Evolutionary conservation across 2,888 invertebrate species (phyloP).

Genomic region (Caenorhabditis doughertyi): DNA sequence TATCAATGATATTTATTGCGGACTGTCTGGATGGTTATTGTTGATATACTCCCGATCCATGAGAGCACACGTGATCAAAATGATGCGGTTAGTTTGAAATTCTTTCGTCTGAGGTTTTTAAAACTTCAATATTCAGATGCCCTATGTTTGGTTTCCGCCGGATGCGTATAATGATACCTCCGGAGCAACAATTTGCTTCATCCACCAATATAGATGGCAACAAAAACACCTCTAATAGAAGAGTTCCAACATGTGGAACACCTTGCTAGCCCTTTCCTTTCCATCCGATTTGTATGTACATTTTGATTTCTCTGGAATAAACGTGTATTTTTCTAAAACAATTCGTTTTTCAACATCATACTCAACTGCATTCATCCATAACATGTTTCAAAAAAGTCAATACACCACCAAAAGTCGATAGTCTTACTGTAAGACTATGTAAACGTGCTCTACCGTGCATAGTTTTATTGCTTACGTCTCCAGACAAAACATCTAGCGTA

Average conservation of each 20-base stretch:
- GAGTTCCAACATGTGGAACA: conserved; percentile 55
- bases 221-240: conserved; percentile 51
- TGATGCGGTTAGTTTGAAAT: conserved; percentile 34
- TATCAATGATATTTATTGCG: conserved; percentile 70
- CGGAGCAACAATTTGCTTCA: conserved; percentile 50
- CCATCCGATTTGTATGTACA: conserved; percentile 22
- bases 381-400: too few relatives aligned
- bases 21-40: conserved; percentile 68
- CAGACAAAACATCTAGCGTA: too few relatives aligned
- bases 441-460: too few relatives aligned
- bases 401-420: too few relatives aligned
- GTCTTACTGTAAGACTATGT: too few relatives aligned
- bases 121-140: conserved; percentile 45
- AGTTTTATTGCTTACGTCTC: too few relatives aligned
- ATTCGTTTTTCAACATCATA: too few relatives aligned
- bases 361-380: too few relatives aligned
- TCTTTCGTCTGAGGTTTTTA: too few relatives aligned
- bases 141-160: conserved; percentile 55
- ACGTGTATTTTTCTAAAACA: background rate
- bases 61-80: conserved; percentile 61
- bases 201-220: conserved; percentile 48
- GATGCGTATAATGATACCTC: conserved; percentile 48
- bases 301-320: conserved; percentile 4
- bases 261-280: conserved; percentile 26
- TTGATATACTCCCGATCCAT: conserved; percentile 66